Base-by-base conservation (phyloP, 2,888 invertebrate species). In the Idaea aversata region DNA sequence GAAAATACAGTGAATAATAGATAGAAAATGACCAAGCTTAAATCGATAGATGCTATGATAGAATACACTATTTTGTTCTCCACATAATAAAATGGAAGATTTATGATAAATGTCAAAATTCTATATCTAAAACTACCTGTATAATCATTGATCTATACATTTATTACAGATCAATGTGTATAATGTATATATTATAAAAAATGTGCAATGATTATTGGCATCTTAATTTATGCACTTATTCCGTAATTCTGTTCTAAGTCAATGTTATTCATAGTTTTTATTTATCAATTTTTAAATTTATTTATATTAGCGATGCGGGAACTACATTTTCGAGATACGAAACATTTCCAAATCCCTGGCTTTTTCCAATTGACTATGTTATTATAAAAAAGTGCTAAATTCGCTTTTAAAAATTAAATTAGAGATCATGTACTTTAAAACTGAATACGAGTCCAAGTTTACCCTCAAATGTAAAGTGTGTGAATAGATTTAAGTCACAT, bases 141-240 rank as follows among this genome's bases (percentile, higher is more conserved):
- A 80, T 25, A 25, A 25, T 25, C 25, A 25, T 25, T 25, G 25
- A 25, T 25, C 25, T 25, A 25, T 25, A 25, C 25, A 25, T 25
- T 25, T 25, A 25, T 25, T 25, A 25, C 25, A 25, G 25, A 25
- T 25, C 25, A 25, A 25, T 25, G 25, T 25, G 25, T 25, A 25
- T 74, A 63, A 67, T 61, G 59, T 65, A 66, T 72, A 70, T 77
- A 77, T 72, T 76, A 79, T 82, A 84, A 84, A 82, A 80, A 80
- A 79, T 75, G 79, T 82, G 82, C 78, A 76, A 78, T 71, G 71
- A 77, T 78, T 75, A 72, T 85, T 86, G 84, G 85, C 85, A 84
- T 83, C 83, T 73, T 68, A 82, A 84, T 79, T 83, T 73, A 67
- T 57, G 57, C 62, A 63, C 57, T 58, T 65, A 62, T 62, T 59